A percentile compares a stretch with the other conserved stretches of the same genome.
These are phyloP conservation scores for Ceyx melanurus DNA, from an alignment of 2,113 vertebrate species.

Conservation along the genomic window DNA sequence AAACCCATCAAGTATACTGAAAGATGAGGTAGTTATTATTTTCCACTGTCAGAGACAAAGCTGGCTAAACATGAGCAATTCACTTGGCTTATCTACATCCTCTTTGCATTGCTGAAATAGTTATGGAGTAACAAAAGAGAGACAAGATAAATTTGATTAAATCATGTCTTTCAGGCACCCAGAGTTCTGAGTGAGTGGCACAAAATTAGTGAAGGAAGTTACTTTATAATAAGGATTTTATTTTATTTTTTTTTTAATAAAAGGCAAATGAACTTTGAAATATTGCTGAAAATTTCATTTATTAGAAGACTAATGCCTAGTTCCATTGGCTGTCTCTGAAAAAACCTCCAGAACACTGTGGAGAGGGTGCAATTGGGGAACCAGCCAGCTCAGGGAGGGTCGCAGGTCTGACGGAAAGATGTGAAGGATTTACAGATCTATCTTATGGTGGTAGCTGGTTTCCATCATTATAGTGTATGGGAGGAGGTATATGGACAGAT, in stretches of 20 bases:
- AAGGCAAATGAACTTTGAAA: background rate
- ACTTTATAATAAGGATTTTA: background rate
- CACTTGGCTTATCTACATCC: background rate
- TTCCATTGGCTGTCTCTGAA: background rate
- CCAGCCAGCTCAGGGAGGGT: background rate
- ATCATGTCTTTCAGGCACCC: background rate
- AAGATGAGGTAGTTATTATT: background rate
- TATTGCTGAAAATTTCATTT: background rate
- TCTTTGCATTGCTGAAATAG: background rate
- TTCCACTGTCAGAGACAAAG: background rate
- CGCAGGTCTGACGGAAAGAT: background rate
- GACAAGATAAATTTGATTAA: background rate
- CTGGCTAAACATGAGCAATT: background rate
- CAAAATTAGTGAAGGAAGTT: background rate
- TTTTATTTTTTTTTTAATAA: background rate
- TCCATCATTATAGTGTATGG: background rate
- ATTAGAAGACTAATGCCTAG: background rate
- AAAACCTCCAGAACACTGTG: background rate
- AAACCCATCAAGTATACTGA: background rate
- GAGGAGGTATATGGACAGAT: background rate
- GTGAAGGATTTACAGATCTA: constrained; percentile 14
- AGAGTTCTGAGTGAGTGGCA: background rate
- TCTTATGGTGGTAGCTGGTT: background rate
- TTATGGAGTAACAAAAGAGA: background rate
- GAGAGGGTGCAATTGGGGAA: background rate